These are phyloP conservation scores for Clarias laeviceps DNA, from an alignment of 2,797 vertebrate species.

Conservation along the genomic window DNA sequence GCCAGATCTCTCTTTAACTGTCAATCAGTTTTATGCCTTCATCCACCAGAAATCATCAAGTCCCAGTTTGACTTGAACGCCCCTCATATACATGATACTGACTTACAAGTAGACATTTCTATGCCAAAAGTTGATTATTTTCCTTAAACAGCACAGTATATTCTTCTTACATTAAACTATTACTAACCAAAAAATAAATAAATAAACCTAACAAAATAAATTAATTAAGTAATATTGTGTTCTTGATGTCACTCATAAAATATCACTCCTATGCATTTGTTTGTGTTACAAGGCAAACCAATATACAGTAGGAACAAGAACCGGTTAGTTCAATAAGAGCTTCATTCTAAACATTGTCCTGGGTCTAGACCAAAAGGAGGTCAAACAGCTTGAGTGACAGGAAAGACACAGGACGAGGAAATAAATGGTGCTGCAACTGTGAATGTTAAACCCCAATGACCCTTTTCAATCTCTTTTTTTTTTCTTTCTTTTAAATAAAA, in stretches of 20 bases:
- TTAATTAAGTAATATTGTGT: background rate
- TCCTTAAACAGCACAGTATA: background rate
- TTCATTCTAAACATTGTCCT: background rate
- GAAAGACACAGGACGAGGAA: constrained; percentile 13
- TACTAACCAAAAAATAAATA: too few species aligned
- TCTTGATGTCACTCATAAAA: background rate
- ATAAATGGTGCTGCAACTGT: constrained; percentile 15
- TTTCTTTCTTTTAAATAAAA: constrained; percentile 12
- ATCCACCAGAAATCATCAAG: too few species aligned
- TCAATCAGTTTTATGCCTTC: too few species aligned
- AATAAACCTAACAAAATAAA: background rate
- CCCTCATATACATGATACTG: too few species aligned
- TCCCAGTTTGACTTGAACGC: too few species aligned
- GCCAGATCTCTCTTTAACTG: too few species aligned
- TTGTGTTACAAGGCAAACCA: background rate
- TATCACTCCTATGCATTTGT: background rate
- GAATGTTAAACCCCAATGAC: background rate
- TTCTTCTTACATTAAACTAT: background rate
- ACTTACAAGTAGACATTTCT: background rate
- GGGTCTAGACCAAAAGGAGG: background rate
- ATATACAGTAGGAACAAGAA: background rate
- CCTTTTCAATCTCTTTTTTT: constrained; percentile 25
- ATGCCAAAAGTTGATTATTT: background rate
- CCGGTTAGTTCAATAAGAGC: background rate
- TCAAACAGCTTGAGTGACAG: background rate